Percentiles rank a stretch among this genome's conserved stretches.
Evolutionary conservation across 2,797 vertebrate species (phyloP).

Genomic region (Poeciliopsis presidionis): DNA sequence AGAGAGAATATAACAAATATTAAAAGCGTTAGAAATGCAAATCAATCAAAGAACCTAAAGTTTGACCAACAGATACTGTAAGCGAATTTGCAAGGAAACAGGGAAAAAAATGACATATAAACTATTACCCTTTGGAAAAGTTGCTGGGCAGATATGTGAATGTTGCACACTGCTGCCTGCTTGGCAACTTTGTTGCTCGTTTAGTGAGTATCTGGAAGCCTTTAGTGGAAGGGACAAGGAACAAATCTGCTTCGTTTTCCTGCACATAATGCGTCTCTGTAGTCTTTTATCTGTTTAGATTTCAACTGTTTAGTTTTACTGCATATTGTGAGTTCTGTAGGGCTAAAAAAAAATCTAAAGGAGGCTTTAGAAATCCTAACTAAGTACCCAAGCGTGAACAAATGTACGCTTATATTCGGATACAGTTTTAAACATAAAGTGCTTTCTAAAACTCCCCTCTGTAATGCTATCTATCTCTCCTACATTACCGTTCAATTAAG

Average conservation of each 20-base stretch:
- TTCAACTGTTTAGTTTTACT: not conserved
- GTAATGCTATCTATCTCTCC: not conserved
- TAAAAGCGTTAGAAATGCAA: not conserved
- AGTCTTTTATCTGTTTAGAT: not conserved
- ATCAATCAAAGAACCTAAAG: not conserved
- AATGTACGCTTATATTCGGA: not conserved
- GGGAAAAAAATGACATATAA: not conserved
- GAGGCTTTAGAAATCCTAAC: not conserved
- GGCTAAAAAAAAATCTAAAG: not conserved
- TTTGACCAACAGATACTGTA: not conserved
- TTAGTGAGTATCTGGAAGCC: not conserved
- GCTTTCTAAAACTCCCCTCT: not conserved
- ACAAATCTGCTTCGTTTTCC: not conserved
- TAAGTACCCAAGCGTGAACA: not conserved
- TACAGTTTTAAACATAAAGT: not conserved
- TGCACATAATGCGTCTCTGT: not conserved
- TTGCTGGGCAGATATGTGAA: not conserved
- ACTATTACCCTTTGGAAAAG: not conserved
- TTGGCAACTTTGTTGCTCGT: not conserved
- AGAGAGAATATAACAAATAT: not conserved
- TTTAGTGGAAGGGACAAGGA: not conserved
- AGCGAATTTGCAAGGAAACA: not conserved
- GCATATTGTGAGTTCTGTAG: not conserved
- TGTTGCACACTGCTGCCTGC: not conserved
- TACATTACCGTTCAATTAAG: slow-evolving; percentile 13